These are phyloP conservation scores for Callorhinus ursinus DNA, from an alignment of 2,113 vertebrate genomes.

Conservation along the genomic window DNA sequence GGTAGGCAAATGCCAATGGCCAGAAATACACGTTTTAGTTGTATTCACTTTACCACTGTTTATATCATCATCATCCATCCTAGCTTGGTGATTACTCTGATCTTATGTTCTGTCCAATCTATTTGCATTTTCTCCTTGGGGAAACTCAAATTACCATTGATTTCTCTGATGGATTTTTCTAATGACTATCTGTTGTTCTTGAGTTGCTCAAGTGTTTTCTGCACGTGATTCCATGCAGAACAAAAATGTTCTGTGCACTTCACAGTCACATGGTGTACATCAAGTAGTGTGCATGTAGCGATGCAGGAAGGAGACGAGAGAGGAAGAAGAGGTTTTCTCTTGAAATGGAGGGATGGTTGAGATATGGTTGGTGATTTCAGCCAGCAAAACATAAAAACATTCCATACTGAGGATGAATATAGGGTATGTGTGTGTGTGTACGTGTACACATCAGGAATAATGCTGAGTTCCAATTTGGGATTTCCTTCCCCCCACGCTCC, in stretches of 20 bases:
- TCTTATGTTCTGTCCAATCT: not conserved
- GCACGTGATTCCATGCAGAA: not conserved
- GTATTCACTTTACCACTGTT: constrained; percentile 46
- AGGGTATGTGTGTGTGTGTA: not conserved
- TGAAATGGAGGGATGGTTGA: not conserved
- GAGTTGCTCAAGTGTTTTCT: constrained; percentile 69
- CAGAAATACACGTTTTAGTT: constrained; percentile 46
- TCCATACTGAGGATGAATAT: not conserved
- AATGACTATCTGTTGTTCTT: constrained; percentile 75
- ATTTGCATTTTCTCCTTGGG: constrained; percentile 65
- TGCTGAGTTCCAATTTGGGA: not conserved
- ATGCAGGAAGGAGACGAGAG: not conserved
- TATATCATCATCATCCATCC: constrained; percentile 64
- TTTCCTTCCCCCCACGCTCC: not conserved
- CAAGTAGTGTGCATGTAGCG: not conserved
- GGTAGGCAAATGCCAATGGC: not conserved
- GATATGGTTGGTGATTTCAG: not conserved
- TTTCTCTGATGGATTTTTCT: constrained; percentile 81
- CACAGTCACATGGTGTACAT: constrained; percentile 2
- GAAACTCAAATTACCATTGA: constrained; percentile 78
- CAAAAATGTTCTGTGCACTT: not conserved
- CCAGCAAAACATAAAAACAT: not conserved
- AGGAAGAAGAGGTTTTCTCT: not conserved
- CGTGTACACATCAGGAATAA: not conserved
- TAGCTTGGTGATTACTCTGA: constrained; percentile 62